Evolutionary conservation across 92 coral and sea anemone species (phyloP).

Genomic region (Epizoanthus rinbou): DNA sequence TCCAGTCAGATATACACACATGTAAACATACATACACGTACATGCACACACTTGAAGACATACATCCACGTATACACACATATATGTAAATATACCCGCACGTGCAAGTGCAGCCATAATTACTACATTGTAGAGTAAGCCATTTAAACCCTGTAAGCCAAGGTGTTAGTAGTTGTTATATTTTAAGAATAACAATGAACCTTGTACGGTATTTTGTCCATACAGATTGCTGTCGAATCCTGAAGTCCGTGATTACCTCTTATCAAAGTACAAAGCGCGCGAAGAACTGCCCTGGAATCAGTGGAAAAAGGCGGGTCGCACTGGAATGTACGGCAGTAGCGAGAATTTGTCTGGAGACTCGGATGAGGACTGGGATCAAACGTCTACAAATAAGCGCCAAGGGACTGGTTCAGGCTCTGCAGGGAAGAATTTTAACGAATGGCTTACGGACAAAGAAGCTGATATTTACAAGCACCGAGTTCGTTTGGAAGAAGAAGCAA

Average conservation of each 20-base stretch:
- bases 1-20: too few relatives aligned
- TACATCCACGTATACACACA: neutral
- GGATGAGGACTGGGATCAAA: slow-evolving; percentile 12
- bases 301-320: slow-evolving; percentile 21
- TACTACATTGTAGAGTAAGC: too few relatives aligned
- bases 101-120: neutral
- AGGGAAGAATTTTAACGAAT: slow-evolving; percentile 13
- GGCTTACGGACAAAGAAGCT: slow-evolving; percentile 32
- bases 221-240: slow-evolving; percentile 13
- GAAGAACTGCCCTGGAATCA: slow-evolving; percentile 38
- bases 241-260: slow-evolving; percentile 20
- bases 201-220: neutral
- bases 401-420: neutral
- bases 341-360: slow-evolving; percentile 16
- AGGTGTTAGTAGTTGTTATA: neutral
- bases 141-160: neutral
- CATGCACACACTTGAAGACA: neutral
- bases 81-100: neutral
- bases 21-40: neutral
- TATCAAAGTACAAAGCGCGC: slow-evolving; percentile 37
- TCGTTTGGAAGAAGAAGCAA: slow-evolving; percentile 29
- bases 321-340: neutral
- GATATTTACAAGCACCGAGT: slow-evolving; percentile 17
- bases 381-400: neutral
- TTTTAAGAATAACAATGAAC: neutral